Base-by-base conservation (phyloP, 2,888 invertebrate species). In the Campoplex nolae region DNA sequence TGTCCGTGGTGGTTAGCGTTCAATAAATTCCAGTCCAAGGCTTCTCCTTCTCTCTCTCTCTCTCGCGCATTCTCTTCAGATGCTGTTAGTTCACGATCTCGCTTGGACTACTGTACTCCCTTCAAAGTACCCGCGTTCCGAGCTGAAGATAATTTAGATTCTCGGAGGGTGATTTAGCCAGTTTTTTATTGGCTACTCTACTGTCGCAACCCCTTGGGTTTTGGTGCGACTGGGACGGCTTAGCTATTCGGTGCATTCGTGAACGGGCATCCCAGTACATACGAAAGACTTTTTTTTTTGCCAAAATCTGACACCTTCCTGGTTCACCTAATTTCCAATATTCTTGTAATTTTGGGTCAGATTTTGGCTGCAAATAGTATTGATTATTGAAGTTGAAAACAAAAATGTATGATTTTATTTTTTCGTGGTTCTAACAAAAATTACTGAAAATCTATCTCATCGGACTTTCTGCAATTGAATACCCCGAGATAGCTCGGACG, bases 61-160 rank as follows among this genome's bases (percentile, higher is more conserved):
- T 74, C 48, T 16, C 73, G 23, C 38, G 16, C 65, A 28, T 23
- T 45, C 62, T 45, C 45, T 45, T 11, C 16, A 48, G 65, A 54
- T 38, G 56, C 75, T 68, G 58, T 70, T 82, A 32, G 51, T 54
- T 67, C 73, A 45, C 48, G 51, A 23, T 77, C 67, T 68, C 38
- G 83, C 85, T 79, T 84, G 81, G 86, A 88, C 83, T 88, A 89
- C 88, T 88, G 90, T 89, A 88, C 80, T 71, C 77, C 84, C 78
- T 79, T 84, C 91, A 90, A 91, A 92, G 92, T 90, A 89, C 84
- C 90, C 89, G 90, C 92, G 92, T 92, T 91, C 91, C 90, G 87
- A 71, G 88, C 83, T 85, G 83, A 88, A 91, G 92, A 93, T 93
- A 93, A 93, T 93, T 93, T 91, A 92, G 92, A 93, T 93, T 92